phyloP scores from a whole-genome alignment of 2,113 vertebrate species.

The Indicator maculatus region DNA sequence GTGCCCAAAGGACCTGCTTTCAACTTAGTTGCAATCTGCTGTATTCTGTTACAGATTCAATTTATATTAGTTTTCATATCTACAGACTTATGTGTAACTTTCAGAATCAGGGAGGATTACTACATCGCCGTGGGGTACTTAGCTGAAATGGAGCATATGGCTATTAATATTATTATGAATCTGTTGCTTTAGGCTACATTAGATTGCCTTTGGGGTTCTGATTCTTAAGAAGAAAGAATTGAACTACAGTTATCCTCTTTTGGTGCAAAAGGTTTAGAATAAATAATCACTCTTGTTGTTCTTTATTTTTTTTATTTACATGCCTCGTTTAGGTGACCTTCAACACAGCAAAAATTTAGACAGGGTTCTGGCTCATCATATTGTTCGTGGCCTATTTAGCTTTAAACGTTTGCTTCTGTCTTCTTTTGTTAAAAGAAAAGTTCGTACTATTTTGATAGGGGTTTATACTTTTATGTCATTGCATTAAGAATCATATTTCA shows the following conservation, averaged over 20 bases:
- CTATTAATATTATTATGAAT: constrained; percentile 51
- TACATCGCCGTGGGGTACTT: background rate
- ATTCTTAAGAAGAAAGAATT: constrained; percentile 44
- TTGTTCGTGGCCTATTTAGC: background rate
- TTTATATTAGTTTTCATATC: background rate
- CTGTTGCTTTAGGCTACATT: constrained; percentile 36
- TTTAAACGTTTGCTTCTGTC: background rate
- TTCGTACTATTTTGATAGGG: background rate
- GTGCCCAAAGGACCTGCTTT: constrained; percentile 37
- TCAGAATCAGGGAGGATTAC: constrained; percentile 18
- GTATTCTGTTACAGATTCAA: background rate
- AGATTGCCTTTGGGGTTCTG: constrained; percentile 27
- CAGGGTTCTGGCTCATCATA: background rate
- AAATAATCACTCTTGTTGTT: background rate
- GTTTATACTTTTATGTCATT: background rate
- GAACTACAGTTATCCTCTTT: background rate
- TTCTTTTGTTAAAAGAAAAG: background rate
- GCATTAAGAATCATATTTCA: background rate
- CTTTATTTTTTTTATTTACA: background rate
- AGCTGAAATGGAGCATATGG: constrained; percentile 50
- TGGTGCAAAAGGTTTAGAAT: background rate
- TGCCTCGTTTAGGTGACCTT: background rate
- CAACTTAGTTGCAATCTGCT: background rate
- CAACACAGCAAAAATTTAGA: background rate
- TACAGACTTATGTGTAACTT: background rate